phyloP scores from a whole-genome alignment of 2,888 invertebrate species.

The Lasioglossum calceatum region DNA sequence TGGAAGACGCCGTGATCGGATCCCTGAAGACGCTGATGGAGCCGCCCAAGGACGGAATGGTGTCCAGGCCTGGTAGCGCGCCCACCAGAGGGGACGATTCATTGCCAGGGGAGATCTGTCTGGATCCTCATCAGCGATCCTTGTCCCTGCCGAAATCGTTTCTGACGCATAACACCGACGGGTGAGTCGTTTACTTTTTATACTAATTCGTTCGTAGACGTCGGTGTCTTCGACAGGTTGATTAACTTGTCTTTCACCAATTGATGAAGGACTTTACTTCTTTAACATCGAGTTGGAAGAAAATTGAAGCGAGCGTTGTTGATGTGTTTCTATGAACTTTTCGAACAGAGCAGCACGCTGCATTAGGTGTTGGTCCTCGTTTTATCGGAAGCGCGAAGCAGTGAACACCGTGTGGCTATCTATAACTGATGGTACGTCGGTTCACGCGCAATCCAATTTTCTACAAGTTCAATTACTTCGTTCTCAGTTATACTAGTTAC shows the following conservation, averaged over 20 bases:
- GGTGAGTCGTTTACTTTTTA: slow-evolving; percentile 72
- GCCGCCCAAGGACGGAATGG: slow-evolving; percentile 82
- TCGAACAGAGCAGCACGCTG: neutral
- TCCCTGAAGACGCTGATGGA: slow-evolving; percentile 77
- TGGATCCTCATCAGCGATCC: slow-evolving; percentile 84
- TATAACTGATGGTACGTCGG: neutral
- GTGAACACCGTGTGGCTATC: neutral
- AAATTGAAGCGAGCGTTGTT: neutral
- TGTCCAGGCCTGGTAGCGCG: slow-evolving; percentile 86
- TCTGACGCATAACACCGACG: slow-evolving; percentile 82
- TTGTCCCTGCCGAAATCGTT: slow-evolving; percentile 85
- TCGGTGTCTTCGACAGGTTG: neutral
- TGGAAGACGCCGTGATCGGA: slow-evolving; percentile 83
- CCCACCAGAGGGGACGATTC: slow-evolving; percentile 83
- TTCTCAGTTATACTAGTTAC: slow-evolving; percentile 28
- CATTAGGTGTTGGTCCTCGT: neutral
- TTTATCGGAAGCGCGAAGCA: neutral
- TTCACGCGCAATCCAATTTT: slow-evolving; percentile 45
- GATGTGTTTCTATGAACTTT: neutral
- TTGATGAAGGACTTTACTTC: neutral
- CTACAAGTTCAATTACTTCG: slow-evolving; percentile 55
- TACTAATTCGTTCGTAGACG: neutral
- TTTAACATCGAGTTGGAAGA: neutral
- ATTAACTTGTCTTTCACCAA: neutral
- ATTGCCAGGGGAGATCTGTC: slow-evolving; percentile 67